These are phyloP conservation scores for Microplitis mediator DNA, from an alignment of 1,140 invertebrate species.

Conservation along the genomic window DNA sequence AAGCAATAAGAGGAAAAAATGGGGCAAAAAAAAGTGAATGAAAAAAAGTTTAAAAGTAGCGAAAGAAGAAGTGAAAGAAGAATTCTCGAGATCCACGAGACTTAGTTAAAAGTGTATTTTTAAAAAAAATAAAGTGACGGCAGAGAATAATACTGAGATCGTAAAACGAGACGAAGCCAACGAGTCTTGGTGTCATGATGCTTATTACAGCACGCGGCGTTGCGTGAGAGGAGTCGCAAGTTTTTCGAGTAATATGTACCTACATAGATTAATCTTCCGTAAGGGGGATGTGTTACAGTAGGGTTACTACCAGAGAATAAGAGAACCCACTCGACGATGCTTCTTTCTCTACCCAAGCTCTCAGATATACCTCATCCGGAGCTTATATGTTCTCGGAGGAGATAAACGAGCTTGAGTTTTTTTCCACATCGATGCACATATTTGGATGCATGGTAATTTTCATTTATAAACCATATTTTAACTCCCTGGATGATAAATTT, in stretches of 20 bases:
- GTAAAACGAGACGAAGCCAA: constrained; percentile 9
- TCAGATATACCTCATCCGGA: background rate
- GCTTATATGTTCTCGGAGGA: background rate
- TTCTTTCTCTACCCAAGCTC: background rate
- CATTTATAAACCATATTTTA: background rate
- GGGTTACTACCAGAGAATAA: background rate
- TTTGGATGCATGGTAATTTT: constrained; percentile 4
- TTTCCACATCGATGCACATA: constrained; percentile 2
- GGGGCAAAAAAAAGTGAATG: too few relatives aligned
- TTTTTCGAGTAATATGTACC: constrained; percentile 23
- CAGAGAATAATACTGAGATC: constrained; percentile 15
- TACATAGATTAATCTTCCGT: constrained; percentile 22
- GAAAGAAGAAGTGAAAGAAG: background rate
- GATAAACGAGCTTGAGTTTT: background rate
- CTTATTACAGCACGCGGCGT: constrained; percentile 34
- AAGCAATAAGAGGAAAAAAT: too few relatives aligned
- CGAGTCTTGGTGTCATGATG: constrained; percentile 12
- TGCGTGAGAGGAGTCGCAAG: constrained; percentile 27
- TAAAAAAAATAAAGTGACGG: background rate
- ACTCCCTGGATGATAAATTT: background rate
- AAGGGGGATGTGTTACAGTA: background rate
- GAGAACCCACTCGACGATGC: constrained; percentile 1
- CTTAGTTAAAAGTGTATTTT: constrained; percentile 11
- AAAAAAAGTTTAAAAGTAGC: too few relatives aligned
- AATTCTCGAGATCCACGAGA: background rate